Conservation (phyloP, 2,888 invertebrate species). For the Scaptomyza flava region DNA sequence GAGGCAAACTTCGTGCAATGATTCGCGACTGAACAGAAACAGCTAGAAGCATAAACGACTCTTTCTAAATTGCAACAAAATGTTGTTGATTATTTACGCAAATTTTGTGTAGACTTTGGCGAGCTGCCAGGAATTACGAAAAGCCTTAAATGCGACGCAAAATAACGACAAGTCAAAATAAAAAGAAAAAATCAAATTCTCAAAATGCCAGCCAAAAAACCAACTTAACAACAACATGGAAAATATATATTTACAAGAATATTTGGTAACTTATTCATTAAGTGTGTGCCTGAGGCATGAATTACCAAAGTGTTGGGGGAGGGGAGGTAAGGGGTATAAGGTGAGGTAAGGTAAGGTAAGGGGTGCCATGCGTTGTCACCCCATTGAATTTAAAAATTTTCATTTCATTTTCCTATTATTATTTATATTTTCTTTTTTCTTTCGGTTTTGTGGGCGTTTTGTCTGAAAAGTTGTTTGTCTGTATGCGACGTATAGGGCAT, state of each 20-base stretch:
- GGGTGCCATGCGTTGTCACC: constrained; percentile 27
- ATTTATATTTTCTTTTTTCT: not conserved
- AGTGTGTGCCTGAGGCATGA: constrained; percentile 24
- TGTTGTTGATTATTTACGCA: constrained; percentile 77
- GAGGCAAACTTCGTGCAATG: constrained; percentile 43
- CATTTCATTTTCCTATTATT: constrained; percentile 22
- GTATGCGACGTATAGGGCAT: constrained; percentile 54
- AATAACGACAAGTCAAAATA: constrained; percentile 6
- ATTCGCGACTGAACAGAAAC: constrained; percentile 24
- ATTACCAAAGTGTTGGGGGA: not conserved
- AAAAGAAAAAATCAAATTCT: constrained; percentile 13
- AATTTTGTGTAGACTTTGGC: constrained; percentile 77
- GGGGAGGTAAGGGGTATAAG: not conserved
- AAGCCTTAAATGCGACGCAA: constrained; percentile 54
- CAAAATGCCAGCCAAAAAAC: constrained; percentile 44
- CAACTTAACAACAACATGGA: constrained; percentile 37
- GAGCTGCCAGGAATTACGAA: constrained; percentile 67
- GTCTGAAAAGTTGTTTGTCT: constrained; percentile 29
- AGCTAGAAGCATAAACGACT: constrained; percentile 57
- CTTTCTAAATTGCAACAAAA: constrained; percentile 74
- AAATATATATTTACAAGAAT: constrained; percentile 50
- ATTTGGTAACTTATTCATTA: constrained; percentile 46
- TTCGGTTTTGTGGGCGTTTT: constrained; percentile 45
- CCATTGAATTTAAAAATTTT: constrained; percentile 26
- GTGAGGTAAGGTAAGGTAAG: not conserved